Evolutionary conservation across 2,888 invertebrate species (phyloP), one percentile per base, ranked within the genome.

Genomic region (Temnothorax unifasciatus): DNA sequence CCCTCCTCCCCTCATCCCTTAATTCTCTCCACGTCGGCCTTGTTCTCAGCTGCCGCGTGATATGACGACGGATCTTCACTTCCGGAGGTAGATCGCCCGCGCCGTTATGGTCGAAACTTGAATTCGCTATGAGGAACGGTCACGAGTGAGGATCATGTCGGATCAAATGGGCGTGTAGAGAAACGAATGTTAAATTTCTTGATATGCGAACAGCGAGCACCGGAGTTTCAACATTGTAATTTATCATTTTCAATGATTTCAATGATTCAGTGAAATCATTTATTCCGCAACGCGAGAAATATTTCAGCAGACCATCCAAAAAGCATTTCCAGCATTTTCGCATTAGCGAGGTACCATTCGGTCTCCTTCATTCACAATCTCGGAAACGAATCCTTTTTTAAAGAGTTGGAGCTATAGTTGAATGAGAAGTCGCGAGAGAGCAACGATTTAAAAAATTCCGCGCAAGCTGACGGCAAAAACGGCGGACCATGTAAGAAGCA

Each of bases 51-150:
- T 52, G 64, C 8, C 74, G 29, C 69, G 50, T 50, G 68, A 50
- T 59, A 54, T 44, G 54, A 63, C 69, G 68, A 83, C 66, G 77
- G 74, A 73, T 76, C 71, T 38, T 83, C 75, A 63, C 83, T 82
- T 82, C 84, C 61, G 59, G 83, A 50, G 82, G n/a, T 63, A 34
- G 86, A 83, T 85, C 76, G 84, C 85, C 87, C 87, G n/a, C n/a
- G n/a, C n/a, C n/a, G 87, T 91, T 89, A 90, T 84, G 77, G 79
- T 54, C 66, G 84, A 84, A 87, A 88, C 84, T 85, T 84, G 81
- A 90, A 89, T 91, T 92, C 85, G 21, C 68, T 81, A 82, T 21
- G 44, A 29, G 59, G 71, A 71, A 87, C 82, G 84, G 76, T 77
- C n/a, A 50, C 64, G 52, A 61, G 63, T 38, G 54, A 76, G 50